Conservation (phyloP, 2,797 vertebrate genomes). For the Vireo griseus region DNA sequence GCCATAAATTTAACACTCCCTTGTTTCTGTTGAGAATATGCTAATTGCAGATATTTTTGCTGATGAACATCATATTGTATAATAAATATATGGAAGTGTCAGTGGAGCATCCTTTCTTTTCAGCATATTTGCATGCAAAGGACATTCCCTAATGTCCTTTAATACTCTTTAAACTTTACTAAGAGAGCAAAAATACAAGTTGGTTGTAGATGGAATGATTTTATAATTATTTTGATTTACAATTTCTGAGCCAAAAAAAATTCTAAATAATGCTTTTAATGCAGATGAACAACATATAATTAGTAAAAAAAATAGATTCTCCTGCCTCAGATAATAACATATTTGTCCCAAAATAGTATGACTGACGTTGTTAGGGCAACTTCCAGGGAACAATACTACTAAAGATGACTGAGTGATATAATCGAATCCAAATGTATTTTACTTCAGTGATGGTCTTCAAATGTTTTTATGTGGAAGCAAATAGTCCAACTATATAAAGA, state of each 20-base stretch:
- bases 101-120: not conserved
- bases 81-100: not conserved
- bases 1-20: not conserved
- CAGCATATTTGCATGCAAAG: not conserved
- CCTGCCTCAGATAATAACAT: rapidly evolving
- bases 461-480: not conserved
- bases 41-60: not conserved
- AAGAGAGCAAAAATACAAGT: not conserved
- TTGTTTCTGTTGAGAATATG: not conserved
- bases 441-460: not conserved
- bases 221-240: not conserved
- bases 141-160: not conserved
- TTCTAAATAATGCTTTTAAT: not conserved
- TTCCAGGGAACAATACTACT: not conserved
- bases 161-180: not conserved
- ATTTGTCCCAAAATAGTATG: not conserved
- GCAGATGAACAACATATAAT: not conserved
- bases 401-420: not conserved
- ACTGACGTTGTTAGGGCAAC: not conserved
- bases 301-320: not conserved
- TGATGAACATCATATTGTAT: not conserved
- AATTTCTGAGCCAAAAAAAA: not conserved
- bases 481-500: not conserved
- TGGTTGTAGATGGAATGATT: not conserved
- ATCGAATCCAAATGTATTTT: not conserved